phyloP scores from a whole-genome alignment of 2,888 invertebrate species.

The Lochmaea capreae region DNA sequence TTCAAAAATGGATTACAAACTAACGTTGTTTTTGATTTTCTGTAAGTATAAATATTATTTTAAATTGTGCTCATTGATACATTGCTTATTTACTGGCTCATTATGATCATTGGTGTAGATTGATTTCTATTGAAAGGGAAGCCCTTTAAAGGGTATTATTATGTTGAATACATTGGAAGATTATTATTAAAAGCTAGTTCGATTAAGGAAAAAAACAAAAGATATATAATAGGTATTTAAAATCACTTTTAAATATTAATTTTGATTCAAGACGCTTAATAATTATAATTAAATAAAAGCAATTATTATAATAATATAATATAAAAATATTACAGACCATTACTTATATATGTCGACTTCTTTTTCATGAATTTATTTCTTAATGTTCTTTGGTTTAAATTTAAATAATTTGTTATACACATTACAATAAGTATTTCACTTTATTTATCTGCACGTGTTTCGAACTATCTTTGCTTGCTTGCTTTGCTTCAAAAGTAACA shows the following conservation, averaged over 20 bases:
- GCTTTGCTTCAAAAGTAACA: too few species aligned
- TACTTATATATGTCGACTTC: too few species aligned
- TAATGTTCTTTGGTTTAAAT: too few species aligned
- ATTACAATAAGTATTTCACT: too few species aligned
- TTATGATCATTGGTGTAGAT: background rate
- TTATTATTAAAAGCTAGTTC: background rate
- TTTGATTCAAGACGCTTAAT: too few species aligned
- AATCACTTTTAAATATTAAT: slow-evolving; percentile 13
- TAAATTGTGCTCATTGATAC: background rate
- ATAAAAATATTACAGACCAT: too few species aligned
- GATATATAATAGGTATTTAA: background rate
- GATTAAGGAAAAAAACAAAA: background rate
- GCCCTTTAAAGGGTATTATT: background rate
- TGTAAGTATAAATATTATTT: slow-evolving; percentile 19
- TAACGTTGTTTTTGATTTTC: slow-evolving; percentile 11
- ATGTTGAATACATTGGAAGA: background rate
- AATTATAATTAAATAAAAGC: too few species aligned
- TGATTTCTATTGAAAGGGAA: background rate
- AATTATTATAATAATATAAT: too few species aligned
- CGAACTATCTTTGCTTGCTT: too few species aligned
- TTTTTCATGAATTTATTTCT: too few species aligned
- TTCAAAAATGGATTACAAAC: slow-evolving; percentile 18
- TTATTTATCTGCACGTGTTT: too few species aligned
- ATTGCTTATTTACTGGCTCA: background rate
- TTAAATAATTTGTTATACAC: too few species aligned